phyloP scores from a whole-genome alignment of 2,113 vertebrate genomes.

The Micromys minutus region DNA sequence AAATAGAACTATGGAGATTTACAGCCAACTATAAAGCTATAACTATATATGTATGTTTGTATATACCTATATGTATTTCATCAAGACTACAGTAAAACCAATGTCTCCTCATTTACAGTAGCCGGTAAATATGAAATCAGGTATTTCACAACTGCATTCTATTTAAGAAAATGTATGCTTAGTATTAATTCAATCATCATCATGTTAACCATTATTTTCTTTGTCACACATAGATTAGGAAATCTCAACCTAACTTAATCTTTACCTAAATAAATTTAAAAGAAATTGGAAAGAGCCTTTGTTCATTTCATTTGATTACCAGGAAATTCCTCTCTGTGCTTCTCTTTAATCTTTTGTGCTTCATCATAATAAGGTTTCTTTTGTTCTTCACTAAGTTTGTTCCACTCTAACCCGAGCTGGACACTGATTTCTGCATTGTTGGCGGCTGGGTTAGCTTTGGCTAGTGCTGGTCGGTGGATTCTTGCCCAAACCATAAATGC shows the following conservation, averaged over 20 bases:
- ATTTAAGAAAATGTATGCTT: conserved; percentile 46
- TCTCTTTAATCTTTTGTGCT: conserved; percentile 88
- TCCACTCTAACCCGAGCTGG: conserved; percentile 91
- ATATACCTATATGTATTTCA: background rate
- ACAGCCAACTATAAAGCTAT: conserved; percentile 6
- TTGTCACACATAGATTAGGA: conserved; percentile 17
- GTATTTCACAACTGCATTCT: background rate
- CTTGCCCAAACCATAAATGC: conserved; percentile 92
- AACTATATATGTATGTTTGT: background rate
- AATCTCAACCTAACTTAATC: conserved; percentile 52
- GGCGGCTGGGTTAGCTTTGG: conserved; percentile 84
- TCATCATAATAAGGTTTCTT: conserved; percentile 91
- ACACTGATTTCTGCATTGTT: conserved; percentile 86
- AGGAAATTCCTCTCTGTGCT: conserved; percentile 89
- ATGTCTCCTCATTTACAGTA: background rate
- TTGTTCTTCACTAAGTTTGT: conserved; percentile 90
- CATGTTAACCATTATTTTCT: conserved; percentile 41
- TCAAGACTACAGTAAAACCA: conserved; percentile 27
- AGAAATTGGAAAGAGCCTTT: conserved; percentile 59
- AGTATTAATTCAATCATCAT: conserved; percentile 4
- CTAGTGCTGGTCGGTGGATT: conserved; percentile 87
- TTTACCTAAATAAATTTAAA: conserved; percentile 69
- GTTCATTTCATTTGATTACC: conserved; percentile 84
- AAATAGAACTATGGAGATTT: conserved; percentile 46
- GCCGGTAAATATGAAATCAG: conserved; percentile 32